A percentile compares a stretch with the other conserved stretches of the same genome.
Evolutionary conservation across 1,140 invertebrate species (phyloP).

Genomic region (Nebria ingens): DNA sequence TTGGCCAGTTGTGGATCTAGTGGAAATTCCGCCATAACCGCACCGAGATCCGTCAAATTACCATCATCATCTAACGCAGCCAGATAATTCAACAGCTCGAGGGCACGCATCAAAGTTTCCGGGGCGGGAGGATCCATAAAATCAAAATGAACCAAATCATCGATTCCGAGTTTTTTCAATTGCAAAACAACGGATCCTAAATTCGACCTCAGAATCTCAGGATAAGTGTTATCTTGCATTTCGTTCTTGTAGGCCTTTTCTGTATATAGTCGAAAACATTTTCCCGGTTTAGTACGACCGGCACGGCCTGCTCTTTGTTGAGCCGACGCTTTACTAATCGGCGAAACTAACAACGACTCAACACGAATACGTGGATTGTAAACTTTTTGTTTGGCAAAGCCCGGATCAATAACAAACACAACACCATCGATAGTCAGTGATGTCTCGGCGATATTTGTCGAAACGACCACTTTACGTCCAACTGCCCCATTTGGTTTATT

Average conservation of each 20-base stretch:
- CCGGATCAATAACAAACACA: constrained; percentile 99
- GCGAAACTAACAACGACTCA: constrained; percentile 93
- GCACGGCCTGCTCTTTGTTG: constrained; percentile 96
- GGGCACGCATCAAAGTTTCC: constrained; percentile 97
- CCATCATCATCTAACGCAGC: constrained; percentile 95
- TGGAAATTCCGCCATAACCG: constrained; percentile 99
- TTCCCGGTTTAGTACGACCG: constrained; percentile 92
- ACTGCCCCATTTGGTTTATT: constrained; percentile 89
- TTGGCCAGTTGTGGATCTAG: constrained; percentile 98
- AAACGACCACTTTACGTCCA: constrained; percentile 93
- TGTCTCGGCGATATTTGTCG: constrained; percentile 99
- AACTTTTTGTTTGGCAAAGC: constrained; percentile 99
- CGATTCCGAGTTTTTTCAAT: constrained; percentile 97
- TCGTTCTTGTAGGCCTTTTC: constrained; percentile 98
- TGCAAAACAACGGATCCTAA: constrained; percentile 94
- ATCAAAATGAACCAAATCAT: constrained; percentile 99
- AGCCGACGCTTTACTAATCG: constrained; percentile 98
- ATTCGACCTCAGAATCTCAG: constrained; percentile 96
- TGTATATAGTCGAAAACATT: constrained; percentile 97
- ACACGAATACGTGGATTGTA: constrained; percentile 96
- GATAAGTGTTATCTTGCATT: constrained; percentile 99
- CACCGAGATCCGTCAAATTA: constrained; percentile 90
- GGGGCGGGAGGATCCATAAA: constrained; percentile 99
- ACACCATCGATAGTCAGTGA: constrained; percentile 99
- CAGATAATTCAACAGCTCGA: constrained; percentile 96